Evolutionary conservation across 2,113 vertebrate genomes (phyloP), one percentile per base, ranked within the genome.

Genomic region (Lichenostomus cassidix): DNA sequence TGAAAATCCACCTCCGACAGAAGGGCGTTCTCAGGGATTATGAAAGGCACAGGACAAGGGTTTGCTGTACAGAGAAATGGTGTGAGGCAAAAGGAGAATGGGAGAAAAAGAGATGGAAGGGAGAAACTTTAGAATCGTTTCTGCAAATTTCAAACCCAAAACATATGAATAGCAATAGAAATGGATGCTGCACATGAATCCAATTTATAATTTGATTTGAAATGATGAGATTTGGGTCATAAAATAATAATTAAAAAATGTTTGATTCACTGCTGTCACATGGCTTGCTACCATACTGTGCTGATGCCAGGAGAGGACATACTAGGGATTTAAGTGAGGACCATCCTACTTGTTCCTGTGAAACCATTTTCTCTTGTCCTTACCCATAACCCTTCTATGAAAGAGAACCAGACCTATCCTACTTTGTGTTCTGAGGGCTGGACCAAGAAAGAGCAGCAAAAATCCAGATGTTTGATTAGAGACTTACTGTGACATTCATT

Each of bases 11-110:
- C 97, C 83, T 97, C 98, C 2, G 98, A 98, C 17, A 98, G 85
- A 55, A 98, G 60, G 52, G 97, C 84, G 13, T 98, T 98, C 89
- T 98, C 98, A 37, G 97, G 98, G 97, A 99, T 99, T 83, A 99
- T 94, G 5, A 98, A 98, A 96, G 99, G 99, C 64, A 98, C 96
- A 12, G 98, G 98, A 68, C 99, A 99, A 10, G 98, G 97, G 95
- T 99, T 99, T 67, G 99, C 99, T 99, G 98, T 82, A 68, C 46
- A 94, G 52, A 83, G 46, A 67, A 90, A 89, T 3, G 15, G 46
- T 42, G 16, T 31, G 63, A 83, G 33, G 25, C 21, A 80, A 90
- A 84, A 77, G 28, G 9, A 91, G 14, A 68, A 81, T 19, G 50
- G 25, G 85, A 27, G 11, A 67, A 70, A 74, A 74, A 74, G 9